A percentile compares a stretch with the other conserved stretches of the same genome.
Evolutionary conservation across 2,888 invertebrate genomes (phyloP).

Genomic region (Drosophila pegasa): DNA sequence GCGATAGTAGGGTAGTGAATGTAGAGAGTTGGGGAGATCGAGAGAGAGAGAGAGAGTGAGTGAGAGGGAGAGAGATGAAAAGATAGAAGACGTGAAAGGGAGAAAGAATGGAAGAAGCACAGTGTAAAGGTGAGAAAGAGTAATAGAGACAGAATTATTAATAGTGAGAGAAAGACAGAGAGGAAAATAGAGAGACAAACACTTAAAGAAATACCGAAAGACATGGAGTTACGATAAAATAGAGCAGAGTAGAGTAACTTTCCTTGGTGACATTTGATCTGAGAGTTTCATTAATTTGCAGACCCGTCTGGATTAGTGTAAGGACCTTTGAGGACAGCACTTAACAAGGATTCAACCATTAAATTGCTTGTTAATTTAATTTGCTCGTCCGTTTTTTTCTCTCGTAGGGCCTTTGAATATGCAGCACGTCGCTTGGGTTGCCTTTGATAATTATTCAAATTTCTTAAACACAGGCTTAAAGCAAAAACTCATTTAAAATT

Average conservation of each 20-base stretch:
- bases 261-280: background rate
- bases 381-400: background rate
- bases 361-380: slow-evolving; percentile 27
- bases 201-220: no score
- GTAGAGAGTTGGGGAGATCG: background rate
- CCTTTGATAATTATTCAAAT: slow-evolving; percentile 18
- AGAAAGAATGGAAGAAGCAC: no score
- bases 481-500: slow-evolving; percentile 16
- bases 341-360: background rate
- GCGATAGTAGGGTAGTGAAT: background rate
- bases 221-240: background rate
- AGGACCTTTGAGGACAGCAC: background rate
- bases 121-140: no score
- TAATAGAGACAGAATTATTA: no score
- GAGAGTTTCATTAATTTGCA: background rate
- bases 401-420: background rate
- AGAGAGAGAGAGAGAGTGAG: background rate
- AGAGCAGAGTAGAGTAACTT: background rate
- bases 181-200: no score
- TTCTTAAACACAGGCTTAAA: slow-evolving; percentile 9
- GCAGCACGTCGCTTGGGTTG: slow-evolving; percentile 6
- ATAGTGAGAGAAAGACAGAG: background rate
- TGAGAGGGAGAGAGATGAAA: no score
- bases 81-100: no score
- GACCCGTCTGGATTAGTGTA: background rate